Evolutionary conservation across 2,888 invertebrate genomes (phyloP), one percentile per base, ranked within the genome.

Genomic region (Incurvaria masculella): DNA sequence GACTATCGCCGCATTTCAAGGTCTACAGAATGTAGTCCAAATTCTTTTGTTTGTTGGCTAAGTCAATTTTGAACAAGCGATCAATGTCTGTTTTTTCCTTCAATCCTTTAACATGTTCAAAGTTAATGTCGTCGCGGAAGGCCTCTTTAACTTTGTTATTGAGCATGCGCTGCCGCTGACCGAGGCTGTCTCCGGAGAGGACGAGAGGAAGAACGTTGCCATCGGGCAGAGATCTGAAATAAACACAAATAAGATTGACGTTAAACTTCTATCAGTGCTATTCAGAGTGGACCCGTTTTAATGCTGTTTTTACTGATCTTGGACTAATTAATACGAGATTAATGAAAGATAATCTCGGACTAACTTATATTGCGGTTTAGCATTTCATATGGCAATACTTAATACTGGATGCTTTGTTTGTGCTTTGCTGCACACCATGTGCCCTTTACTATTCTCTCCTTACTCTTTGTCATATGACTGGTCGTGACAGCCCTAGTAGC

Each of bases 21-120:
- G 59, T 55, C 27, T 69, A 62, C 23, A 68, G 20, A 10, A 73
- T 61, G 45, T 65, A 70, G 33, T 66, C 61, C 6, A 64, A 48
- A 48, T 70, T 62, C 50, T 55, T 60, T 18, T 61, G 62, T 52
- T 63, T 64, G 10, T 67, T 62, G 2, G 72, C 72, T 4, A 73
- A 51, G 55, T 68, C 68, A 27, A 73, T 72, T 56, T 68, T 66
- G 49, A 62, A 72, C 2, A 73, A 48, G 27, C 55, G 65, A 42
- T 72, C 70, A 2, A 65, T 45, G 53, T 72, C 72, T 6, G 60
- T 56, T 49, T n/a, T 10, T 10, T 27, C 10, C 14, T 27, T 27
- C 10, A 27, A 8, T 10, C 10, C 27, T 27, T 10, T 27, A 8
- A 10, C 27, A 8, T 8, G 8, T 10, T 8, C 10, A 14, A 27